Conservation (phyloP, 2,888 invertebrate genomes). For the Limnephilus auricula region DNA sequence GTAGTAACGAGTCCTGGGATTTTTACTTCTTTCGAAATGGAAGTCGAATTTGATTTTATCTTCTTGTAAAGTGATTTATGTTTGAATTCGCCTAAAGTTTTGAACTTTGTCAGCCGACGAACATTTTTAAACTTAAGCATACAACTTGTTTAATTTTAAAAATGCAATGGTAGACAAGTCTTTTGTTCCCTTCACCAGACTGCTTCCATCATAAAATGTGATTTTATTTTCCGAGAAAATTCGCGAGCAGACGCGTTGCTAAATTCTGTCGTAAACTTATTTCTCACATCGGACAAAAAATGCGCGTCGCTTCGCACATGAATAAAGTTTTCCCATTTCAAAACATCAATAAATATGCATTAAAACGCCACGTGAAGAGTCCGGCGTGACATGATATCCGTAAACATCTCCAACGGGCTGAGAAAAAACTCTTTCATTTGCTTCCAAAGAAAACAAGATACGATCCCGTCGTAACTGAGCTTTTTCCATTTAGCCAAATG, state of each 20-base stretch:
- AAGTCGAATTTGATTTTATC: too few species aligned
- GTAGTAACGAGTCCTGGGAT: too few species aligned
- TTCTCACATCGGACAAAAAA: neutral
- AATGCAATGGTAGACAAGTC: neutral
- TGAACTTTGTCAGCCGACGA: too few species aligned
- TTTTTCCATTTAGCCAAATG: slow-evolving; percentile 28
- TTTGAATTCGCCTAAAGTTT: too few species aligned
- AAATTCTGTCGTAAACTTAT: neutral
- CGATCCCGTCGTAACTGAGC: slow-evolving; percentile 37
- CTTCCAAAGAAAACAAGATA: slow-evolving; percentile 26
- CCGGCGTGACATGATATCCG: slow-evolving; percentile 11
- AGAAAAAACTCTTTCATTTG: slow-evolving; percentile 44
- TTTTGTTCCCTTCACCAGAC: neutral
- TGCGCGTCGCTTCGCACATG: neutral
- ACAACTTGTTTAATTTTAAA: neutral
- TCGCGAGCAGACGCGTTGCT: neutral
- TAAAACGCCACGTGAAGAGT: slow-evolving; percentile 17
- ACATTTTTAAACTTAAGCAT: too few species aligned
- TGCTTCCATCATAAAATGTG: neutral
- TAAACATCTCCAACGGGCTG: slow-evolving; percentile 38
- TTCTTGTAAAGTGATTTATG: too few species aligned
- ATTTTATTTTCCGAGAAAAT: neutral
- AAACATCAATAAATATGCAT: slow-evolving; percentile 40
- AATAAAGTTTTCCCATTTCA: neutral
- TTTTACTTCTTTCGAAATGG: too few species aligned